Percentiles rank a stretch among this genome's conserved stretches.
These are phyloP conservation scores for Abramis brama DNA, from an alignment of 2,113 vertebrate genomes.

Conservation along the genomic window DNA sequence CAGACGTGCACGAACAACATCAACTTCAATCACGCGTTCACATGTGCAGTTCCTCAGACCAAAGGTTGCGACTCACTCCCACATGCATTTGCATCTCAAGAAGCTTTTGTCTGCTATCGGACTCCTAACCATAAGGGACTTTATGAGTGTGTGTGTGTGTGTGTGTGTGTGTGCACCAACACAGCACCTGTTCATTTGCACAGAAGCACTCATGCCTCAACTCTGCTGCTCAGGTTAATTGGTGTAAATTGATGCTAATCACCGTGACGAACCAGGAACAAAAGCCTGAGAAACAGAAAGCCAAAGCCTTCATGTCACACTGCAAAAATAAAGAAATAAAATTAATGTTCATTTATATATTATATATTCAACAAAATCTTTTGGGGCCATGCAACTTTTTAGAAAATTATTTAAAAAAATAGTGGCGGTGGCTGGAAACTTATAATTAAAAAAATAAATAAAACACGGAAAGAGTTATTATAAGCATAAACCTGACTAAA, in stretches of 20 bases:
- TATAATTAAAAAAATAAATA: no score
- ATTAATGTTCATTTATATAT: no score
- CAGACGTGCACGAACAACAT: not conserved
- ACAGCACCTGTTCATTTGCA: slow-evolving; percentile 40
- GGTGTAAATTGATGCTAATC: slow-evolving; percentile 1
- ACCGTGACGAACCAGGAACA: not conserved
- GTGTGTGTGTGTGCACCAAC: not conserved
- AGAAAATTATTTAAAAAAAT: no score
- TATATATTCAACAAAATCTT: no score
- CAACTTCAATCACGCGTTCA: not conserved
- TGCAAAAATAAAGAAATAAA: no score
- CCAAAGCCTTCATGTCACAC: slow-evolving; percentile 5
- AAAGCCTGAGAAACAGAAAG: not conserved
- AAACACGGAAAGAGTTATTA: not conserved
- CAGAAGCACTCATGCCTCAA: slow-evolving; percentile 9
- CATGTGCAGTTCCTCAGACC: not conserved
- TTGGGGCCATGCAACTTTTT: no score
- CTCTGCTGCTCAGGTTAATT: slow-evolving; percentile 29
- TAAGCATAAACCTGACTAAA: not conserved
- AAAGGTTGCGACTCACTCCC: not conserved
- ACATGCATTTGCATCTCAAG: not conserved
- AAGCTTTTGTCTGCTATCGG: not conserved
- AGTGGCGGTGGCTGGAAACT: no score
- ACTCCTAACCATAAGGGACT: slow-evolving; percentile 16
- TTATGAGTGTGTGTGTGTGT: slow-evolving; percentile 15